Base-by-base conservation (phyloP, 1,140 invertebrate species). In the Drosophila tsacasi region DNA sequence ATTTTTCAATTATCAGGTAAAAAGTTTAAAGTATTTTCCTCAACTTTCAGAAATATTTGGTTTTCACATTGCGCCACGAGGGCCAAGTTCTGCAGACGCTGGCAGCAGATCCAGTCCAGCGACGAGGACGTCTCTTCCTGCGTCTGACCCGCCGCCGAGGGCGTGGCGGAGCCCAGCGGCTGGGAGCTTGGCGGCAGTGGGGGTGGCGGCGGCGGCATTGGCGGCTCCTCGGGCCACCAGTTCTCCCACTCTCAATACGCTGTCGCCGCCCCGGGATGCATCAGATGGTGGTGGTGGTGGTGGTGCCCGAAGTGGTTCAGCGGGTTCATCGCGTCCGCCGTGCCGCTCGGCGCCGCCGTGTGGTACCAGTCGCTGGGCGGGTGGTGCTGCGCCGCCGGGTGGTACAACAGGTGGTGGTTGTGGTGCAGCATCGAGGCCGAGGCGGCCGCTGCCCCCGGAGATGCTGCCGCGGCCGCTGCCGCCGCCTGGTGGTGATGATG, bases 271-370 rank as follows among this genome's bases (percentile, higher is more conserved):
- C 94, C 94, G 59, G 93, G 93, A 86, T 94, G 94, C 80, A 94
- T 93, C 25, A 93, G 73, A 79, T 93, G 93, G 55, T 93, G 93
- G 78, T 93, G 93, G 75, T 93, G 93, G 71, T 93, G 92, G 76
- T 93, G 93, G 84, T 95, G 95, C 3, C 93, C 92, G 62, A 94
- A 93, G 67, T 94, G 94, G 77, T 94, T 93, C 80, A 94, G 79
- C 82, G 93, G 92, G 74, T 95, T 94, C 71, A 96, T 93, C 93
- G 92, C 96, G 95, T 96, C 96, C 37, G 87, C 96, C 94, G 85
- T 94, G 94, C 74, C 80, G 12, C 74, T 95, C 82, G 80, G 95
- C 92, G 58, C 94, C 93, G 76, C 93, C 91, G 79, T 82, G 79
- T 93, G 81, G 83, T 93, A 85, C 91, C 92, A 92, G 40, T 91